Evolutionary conservation across 92 coral and sea anemone genomes (phyloP).

Genomic region (Palythoa caribaeorum): DNA sequence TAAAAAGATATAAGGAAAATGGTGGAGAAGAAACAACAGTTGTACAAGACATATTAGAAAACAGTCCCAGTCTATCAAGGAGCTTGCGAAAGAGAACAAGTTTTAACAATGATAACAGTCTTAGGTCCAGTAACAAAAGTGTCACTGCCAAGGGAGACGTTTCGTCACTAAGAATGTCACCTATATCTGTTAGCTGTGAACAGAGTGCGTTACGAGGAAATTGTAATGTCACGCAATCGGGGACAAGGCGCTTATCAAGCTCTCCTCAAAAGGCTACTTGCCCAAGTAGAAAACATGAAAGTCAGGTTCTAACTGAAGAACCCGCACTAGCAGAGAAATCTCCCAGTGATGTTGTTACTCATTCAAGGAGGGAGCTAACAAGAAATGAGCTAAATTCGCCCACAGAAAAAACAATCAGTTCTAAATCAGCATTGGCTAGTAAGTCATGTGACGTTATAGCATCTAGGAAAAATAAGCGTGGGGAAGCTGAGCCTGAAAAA

Average conservation of each 20-base stretch:
- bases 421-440: not conserved
- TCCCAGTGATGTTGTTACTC: not conserved
- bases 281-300: not conserved
- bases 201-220: not conserved
- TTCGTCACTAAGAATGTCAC: not conserved
- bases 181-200: not conserved
- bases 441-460: not conserved
- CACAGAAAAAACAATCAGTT: not conserved
- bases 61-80: not conserved
- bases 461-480: not conserved
- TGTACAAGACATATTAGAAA: not conserved
- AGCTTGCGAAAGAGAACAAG: not conserved
- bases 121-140: not conserved
- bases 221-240: not conserved
- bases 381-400: not conserved
- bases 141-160: not conserved
- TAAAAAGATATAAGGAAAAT: not conserved
- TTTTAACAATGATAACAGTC: not conserved
- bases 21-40: not conserved
- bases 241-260: not conserved
- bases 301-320: not conserved
- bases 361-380: constrained; percentile 7
- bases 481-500: not conserved
- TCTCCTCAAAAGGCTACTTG: not conserved
- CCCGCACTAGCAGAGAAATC: not conserved